These are phyloP conservation scores for Dufourea novaeangliae DNA, from an alignment of 1,140 invertebrate genomes.

Conservation along the genomic window DNA sequence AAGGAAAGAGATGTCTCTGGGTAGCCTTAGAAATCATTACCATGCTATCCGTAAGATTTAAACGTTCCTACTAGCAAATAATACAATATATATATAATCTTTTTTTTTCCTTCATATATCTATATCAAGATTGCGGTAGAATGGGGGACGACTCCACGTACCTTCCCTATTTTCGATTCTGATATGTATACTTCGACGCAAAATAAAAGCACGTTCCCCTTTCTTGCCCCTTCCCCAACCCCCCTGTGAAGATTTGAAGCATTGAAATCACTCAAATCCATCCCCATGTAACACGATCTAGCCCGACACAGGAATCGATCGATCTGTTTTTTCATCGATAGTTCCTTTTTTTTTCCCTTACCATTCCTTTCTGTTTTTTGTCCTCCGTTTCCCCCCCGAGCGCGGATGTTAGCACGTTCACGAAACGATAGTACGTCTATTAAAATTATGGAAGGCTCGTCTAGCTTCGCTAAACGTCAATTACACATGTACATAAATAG, in stretches of 20 bases:
- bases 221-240: conserved; percentile 28
- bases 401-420: conserved; percentile 49
- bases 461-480: conserved; percentile 72
- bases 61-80: conserved; percentile 38
- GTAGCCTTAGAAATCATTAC: conserved; percentile 32
- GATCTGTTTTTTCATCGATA: not conserved
- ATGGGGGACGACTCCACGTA: not conserved
- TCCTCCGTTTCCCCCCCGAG: conserved; percentile 23
- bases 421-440: conserved; percentile 59
- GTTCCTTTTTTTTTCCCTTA: not conserved
- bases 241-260: conserved; percentile 21
- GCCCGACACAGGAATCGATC: not conserved
- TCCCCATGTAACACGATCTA: not conserved
- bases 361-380: not conserved
- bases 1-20: conserved; percentile 31
- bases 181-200: conserved; percentile 42
- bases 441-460: conserved; percentile 78
- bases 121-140: conserved; percentile 36
- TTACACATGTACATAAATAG: conserved; percentile 78
- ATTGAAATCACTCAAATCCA: not conserved
- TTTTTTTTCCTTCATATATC: conserved; percentile 46
- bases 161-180: conserved; percentile 1
- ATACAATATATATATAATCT: conserved; percentile 43
- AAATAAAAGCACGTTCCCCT: conserved; percentile 38
- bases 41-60: conserved; percentile 26